phyloP scores from a whole-genome alignment of 2,113 vertebrate species.

The Ictalurus punctatus region DNA sequence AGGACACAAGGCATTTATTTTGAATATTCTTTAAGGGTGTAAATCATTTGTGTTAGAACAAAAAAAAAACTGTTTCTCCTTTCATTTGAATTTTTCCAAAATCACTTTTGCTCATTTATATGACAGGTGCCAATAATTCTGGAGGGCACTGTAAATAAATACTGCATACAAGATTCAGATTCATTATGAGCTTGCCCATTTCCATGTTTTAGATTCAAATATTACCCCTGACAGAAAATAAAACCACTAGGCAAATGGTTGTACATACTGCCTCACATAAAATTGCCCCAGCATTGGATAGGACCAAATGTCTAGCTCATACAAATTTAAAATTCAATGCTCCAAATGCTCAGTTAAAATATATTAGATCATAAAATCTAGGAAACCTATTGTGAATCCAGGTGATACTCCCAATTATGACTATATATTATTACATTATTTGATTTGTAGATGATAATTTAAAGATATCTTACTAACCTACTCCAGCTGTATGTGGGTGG shows the following conservation, averaged over 20 bases:
- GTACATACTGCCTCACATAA: background rate
- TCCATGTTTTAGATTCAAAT: background rate
- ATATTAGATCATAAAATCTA: slow-evolving; percentile 4
- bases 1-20: background rate
- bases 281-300: slow-evolving; percentile 12
- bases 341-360: background rate
- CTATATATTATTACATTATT: background rate
- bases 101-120: background rate
- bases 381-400: background rate
- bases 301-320: background rate
- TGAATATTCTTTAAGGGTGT: background rate
- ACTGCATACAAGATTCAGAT: background rate
- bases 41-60: slow-evolving; percentile 4
- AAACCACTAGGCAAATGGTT: background rate
- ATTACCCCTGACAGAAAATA: background rate
- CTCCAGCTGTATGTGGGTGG: slow-evolving; percentile 57
- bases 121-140: background rate
- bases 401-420: background rate
- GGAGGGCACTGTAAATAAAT: background rate
- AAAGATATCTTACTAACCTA: slow-evolving; percentile 64
- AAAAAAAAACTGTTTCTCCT: background rate
- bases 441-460: slow-evolving; percentile 17
- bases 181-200: background rate
- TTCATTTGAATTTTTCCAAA: background rate
- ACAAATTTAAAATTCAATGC: slow-evolving; percentile 5